These are phyloP conservation scores for Erebia epiphron DNA, from an alignment of 2,888 invertebrate species.

Conservation along the genomic window DNA sequence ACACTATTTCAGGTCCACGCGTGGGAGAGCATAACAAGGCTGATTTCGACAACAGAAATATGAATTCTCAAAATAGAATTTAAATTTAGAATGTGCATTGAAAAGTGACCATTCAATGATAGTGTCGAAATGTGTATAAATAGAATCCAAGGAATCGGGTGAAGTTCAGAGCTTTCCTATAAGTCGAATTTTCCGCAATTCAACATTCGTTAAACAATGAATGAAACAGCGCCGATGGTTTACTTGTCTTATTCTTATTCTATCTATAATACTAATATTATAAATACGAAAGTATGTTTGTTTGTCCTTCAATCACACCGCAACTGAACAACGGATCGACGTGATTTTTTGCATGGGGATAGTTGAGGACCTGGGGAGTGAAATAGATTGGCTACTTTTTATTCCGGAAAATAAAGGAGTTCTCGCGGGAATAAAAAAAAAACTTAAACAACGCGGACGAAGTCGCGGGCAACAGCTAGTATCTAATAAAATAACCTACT, in stretches of 20 bases:
- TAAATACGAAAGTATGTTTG: no score
- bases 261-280: no score
- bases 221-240: background rate
- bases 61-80: constrained; percentile 60
- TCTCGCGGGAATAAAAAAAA: no score
- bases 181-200: background rate
- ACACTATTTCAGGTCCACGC: constrained; percentile 65
- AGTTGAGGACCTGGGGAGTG: no score
- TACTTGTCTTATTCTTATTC: background rate
- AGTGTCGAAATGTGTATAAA: constrained; percentile 42
- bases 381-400: no score
- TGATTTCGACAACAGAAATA: constrained; percentile 67
- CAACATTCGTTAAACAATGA: background rate
- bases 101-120: constrained; percentile 46
- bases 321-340: no score
- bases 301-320: no score
- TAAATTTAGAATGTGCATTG: constrained; percentile 58
- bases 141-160: constrained; percentile 49
- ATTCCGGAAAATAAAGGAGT: no score
- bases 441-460: no score
- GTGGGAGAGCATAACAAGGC: constrained; percentile 77
- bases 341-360: no score
- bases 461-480: no score
- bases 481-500: no score
- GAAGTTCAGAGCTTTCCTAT: constrained; percentile 46